phyloP scores from a whole-genome alignment of 2,113 vertebrate species.

The Barbus barbus region DNA sequence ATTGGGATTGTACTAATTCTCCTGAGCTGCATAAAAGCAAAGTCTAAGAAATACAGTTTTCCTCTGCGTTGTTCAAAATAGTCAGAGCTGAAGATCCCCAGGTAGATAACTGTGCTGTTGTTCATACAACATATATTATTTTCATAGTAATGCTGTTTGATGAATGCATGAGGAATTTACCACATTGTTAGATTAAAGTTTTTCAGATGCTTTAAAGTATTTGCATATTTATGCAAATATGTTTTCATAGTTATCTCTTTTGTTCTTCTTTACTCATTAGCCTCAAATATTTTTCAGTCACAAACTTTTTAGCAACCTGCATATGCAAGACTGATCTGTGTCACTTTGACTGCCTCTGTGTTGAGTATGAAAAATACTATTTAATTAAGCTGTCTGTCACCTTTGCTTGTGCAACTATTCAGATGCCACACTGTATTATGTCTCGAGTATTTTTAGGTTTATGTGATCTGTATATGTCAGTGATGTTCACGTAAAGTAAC shows the following conservation, averaged over 20 bases:
- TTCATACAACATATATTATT: neutral
- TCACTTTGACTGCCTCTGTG: slow-evolving; percentile 9
- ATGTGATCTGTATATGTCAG: neutral
- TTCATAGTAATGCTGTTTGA: neutral
- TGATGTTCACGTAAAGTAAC: neutral
- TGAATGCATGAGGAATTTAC: neutral
- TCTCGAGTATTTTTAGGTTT: neutral
- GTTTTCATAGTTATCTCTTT: too few species aligned
- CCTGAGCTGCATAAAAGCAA: neutral
- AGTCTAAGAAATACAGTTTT: neutral
- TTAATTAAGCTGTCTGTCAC: slow-evolving; percentile 4
- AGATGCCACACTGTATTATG: neutral
- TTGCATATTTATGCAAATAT: too few species aligned
- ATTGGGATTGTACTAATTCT: neutral
- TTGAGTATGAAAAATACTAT: slow-evolving; percentile 29
- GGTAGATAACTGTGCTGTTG: neutral
- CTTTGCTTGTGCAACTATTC: neutral
- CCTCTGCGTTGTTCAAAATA: neutral
- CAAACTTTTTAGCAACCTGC: slow-evolving; percentile 32
- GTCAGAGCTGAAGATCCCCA: slow-evolving; percentile 1
- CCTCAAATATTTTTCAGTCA: slow-evolving; percentile 34
- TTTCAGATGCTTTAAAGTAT: too few species aligned
- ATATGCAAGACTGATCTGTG: slow-evolving; percentile 33
- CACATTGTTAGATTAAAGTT: neutral
- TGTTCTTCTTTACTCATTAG: slow-evolving; percentile 37